Evolutionary conservation across 2,888 invertebrate genomes (phyloP).

Genomic region (Heteropelma amictum): DNA sequence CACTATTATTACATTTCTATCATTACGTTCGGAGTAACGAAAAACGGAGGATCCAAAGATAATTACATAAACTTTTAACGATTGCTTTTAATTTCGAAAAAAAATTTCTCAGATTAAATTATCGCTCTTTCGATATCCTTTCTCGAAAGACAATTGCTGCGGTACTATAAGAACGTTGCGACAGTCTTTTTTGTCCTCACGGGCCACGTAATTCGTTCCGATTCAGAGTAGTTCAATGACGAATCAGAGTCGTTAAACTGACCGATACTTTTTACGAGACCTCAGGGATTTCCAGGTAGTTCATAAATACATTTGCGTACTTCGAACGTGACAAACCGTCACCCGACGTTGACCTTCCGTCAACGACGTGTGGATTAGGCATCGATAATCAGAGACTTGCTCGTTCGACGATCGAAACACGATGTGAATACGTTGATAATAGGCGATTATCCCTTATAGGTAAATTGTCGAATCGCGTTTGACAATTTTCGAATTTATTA

Average conservation of each 20-base stretch:
- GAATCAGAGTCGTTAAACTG: slow-evolving; percentile 27
- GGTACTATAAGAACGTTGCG: slow-evolving; percentile 13
- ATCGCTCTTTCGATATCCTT: background rate
- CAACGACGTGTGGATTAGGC: slow-evolving; percentile 17
- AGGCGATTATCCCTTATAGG: background rate
- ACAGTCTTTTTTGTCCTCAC: slow-evolving; percentile 11
- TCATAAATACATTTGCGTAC: background rate
- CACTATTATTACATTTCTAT: too few species aligned
- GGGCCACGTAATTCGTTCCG: slow-evolving; percentile 6
- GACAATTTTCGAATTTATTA: slow-evolving; percentile 14
- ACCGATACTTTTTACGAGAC: background rate
- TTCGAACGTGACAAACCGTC: background rate
- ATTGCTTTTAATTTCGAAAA: too few species aligned
- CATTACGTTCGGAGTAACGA: too few species aligned
- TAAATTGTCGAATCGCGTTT: slow-evolving; percentile 11
- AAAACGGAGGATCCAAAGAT: too few species aligned
- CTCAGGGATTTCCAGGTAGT: slow-evolving; percentile 23
- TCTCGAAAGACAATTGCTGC: background rate
- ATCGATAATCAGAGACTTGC: background rate
- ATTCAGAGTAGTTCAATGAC: slow-evolving; percentile 33
- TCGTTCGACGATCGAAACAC: background rate
- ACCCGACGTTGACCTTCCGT: slow-evolving; percentile 39
- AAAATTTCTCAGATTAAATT: too few species aligned
- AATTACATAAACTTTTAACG: too few species aligned
- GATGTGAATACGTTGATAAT: background rate